Percentiles rank a stretch among this genome's conserved stretches.
Evolutionary conservation across 2,888 invertebrate genomes (phyloP).

Genomic region (Spodoptera picta): DNA sequence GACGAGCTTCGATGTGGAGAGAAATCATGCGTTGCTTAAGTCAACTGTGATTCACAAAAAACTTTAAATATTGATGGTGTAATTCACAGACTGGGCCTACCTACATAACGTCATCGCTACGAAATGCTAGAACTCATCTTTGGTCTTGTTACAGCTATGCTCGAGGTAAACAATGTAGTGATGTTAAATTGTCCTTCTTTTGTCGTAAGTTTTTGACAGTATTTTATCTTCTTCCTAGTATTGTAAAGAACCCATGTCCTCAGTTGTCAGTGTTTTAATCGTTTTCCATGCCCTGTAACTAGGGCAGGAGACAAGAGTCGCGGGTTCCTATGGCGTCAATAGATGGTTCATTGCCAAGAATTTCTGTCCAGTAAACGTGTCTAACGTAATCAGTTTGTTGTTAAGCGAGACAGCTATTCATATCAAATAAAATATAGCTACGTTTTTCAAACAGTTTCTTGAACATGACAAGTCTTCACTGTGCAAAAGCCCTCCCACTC

Average conservation of each 20-base stretch:
- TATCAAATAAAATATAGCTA: slow-evolving; percentile 32
- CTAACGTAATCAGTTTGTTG: slow-evolving; percentile 30
- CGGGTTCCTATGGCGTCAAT: slow-evolving; percentile 54
- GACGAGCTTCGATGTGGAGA: slow-evolving; percentile 6
- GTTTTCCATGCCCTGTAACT: slow-evolving; percentile 31
- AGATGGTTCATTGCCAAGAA: slow-evolving; percentile 60
- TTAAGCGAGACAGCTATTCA: slow-evolving; percentile 30
- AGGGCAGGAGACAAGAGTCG: slow-evolving; percentile 16
- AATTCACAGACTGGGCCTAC: slow-evolving; percentile 9
- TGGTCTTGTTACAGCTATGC: background rate
- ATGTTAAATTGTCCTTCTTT: no score
- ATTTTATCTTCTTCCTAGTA: no score
- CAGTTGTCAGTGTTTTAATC: slow-evolving; percentile 10
- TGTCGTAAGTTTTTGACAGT: no score
- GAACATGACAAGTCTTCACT: slow-evolving; percentile 4
- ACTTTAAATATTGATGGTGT: slow-evolving; percentile 26
- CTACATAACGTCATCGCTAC: slow-evolving; percentile 1
- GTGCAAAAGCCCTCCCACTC: background rate
- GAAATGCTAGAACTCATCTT: background rate
- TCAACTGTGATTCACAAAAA: slow-evolving; percentile 35
- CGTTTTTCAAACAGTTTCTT: slow-evolving; percentile 14
- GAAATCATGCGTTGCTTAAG: slow-evolving; percentile 24
- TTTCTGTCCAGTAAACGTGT: slow-evolving; percentile 41
- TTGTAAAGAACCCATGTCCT: no score
- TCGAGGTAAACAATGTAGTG: no score